Evolutionary conservation across 2,888 invertebrate genomes (phyloP), one percentile per base, ranked within the genome.

Genomic region (Eurois occulta): DNA sequence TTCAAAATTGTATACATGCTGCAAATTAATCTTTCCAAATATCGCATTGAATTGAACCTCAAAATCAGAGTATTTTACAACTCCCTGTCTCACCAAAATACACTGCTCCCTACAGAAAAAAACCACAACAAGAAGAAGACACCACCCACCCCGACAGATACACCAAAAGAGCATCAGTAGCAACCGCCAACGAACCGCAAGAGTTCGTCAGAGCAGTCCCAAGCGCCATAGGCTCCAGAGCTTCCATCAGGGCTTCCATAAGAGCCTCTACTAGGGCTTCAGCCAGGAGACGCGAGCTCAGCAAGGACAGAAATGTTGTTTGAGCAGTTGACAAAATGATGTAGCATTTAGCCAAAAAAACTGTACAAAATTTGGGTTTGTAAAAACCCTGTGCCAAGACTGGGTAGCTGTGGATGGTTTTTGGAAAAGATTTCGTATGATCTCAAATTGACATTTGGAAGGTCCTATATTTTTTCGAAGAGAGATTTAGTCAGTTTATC

Each of bases 201-300:
- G 89, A 92, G 70, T 95, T 96, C 90, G 84, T 95, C 60, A 90
- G 96, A 77, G 91, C 94, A 1, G 71, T 94, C 21, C 94, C 95
- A 21, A 90, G 92, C 43, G 92, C 93, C 7, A 91, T 95, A 46
- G 93, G 95, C 1, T 95, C 95, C 2, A 92, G 97, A 32, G 96
- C 96, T 0, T 96, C 96, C 0, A 92, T 96, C 21, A 90, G 96
- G 46, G 93, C 95, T 0, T 96, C 96, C 0, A 87, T 92, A 2
- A 87, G 94, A 71, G 91, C 91, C 2, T 94, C 94, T 0, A 85
- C 91, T n/a, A 93, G 95, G 75, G 79, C 81, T 1, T 87, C 88
- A 6, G 72, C 79, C 0, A 82, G 86, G 48, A 81, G 86, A 78
- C 80, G 86, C 18, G 88, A 90, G 11, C 71, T 87, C 21, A 88